These are phyloP conservation scores for Leuctra nigra DNA, from an alignment of 2,888 invertebrate species.

Conservation along the genomic window DNA sequence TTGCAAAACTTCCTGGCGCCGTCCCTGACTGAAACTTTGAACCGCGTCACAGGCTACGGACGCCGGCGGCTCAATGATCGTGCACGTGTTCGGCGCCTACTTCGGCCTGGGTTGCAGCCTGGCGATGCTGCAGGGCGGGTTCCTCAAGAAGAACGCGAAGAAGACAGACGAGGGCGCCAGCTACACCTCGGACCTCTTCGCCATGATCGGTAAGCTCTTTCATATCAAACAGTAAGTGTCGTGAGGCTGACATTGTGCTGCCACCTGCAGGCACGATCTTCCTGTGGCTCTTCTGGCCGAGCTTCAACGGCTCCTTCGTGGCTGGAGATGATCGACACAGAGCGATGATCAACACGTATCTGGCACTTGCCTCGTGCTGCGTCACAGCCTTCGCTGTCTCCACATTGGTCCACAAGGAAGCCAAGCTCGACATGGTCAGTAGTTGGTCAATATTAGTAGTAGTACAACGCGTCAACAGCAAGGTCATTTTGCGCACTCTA, in stretches of 20 bases:
- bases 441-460: too few species aligned
- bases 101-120: slow-evolving; percentile 86
- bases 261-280: slow-evolving; percentile 52
- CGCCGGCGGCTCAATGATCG: slow-evolving; percentile 89
- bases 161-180: slow-evolving; percentile 60
- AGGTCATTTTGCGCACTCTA: too few species aligned
- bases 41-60: slow-evolving; percentile 66
- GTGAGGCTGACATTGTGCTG: too few species aligned
- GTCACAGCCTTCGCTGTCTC: too few species aligned
- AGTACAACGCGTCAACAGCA: too few species aligned
- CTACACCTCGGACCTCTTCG: slow-evolving; percentile 85
- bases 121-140: slow-evolving; percentile 43
- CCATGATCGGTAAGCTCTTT: slow-evolving; percentile 84
- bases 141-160: slow-evolving; percentile 40
- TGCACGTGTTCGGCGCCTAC: slow-evolving; percentile 96
- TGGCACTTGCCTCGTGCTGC: slow-evolving; percentile 76
- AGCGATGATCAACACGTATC: slow-evolving; percentile 88
- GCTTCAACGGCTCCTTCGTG: slow-evolving; percentile 79
- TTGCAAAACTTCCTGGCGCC: too few species aligned
- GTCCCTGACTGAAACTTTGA: too few species aligned
- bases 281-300: slow-evolving; percentile 95
- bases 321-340: slow-evolving; percentile 68
- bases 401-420: slow-evolving; percentile 61
- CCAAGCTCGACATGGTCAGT: slow-evolving; percentile 75
- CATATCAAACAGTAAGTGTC: too few species aligned